phyloP scores from a whole-genome alignment of 2,113 vertebrate species.

The Phyllostomus hastatus region DNA sequence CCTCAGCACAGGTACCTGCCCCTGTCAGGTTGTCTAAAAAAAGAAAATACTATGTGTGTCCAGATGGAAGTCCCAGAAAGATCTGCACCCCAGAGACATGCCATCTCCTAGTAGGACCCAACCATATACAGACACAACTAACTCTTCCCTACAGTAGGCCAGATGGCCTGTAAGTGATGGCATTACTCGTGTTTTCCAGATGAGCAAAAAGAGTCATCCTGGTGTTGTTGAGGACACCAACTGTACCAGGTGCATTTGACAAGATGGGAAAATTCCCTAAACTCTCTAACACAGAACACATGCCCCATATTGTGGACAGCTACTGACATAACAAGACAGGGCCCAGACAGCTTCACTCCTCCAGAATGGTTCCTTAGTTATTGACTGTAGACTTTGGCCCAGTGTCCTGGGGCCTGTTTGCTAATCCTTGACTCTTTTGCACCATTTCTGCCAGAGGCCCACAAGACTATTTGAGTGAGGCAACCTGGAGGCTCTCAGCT shows the following conservation, averaged over 20 bases:
- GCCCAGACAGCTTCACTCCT: neutral
- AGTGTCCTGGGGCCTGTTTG: neutral
- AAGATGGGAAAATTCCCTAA: neutral
- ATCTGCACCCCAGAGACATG: rapidly evolving
- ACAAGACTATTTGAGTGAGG: neutral
- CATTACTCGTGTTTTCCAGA: neutral
- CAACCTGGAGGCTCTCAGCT: neutral
- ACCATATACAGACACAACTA: neutral
- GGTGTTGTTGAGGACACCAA: neutral
- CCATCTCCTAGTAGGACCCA: neutral
- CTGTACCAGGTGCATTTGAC: neutral
- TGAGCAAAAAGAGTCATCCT: neutral
- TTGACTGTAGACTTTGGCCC: neutral
- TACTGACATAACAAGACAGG: neutral
- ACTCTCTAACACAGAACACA: neutral
- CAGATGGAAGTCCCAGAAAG: neutral
- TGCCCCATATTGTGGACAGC: neutral
- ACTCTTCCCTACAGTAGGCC: rapidly evolving
- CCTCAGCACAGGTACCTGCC: neutral
- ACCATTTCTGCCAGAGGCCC: neutral
- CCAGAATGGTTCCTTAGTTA: neutral
- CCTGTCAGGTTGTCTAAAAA: rapidly evolving
- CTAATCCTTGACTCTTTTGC: neutral
- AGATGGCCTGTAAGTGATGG: neutral
- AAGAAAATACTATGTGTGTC: neutral